A percentile compares a stretch with the other conserved stretches of the same genome.
These are phyloP conservation scores for Cyphomyrus plagiostoma DNA, from an alignment of 2,113 vertebrate species.

Conservation along the genomic window DNA sequence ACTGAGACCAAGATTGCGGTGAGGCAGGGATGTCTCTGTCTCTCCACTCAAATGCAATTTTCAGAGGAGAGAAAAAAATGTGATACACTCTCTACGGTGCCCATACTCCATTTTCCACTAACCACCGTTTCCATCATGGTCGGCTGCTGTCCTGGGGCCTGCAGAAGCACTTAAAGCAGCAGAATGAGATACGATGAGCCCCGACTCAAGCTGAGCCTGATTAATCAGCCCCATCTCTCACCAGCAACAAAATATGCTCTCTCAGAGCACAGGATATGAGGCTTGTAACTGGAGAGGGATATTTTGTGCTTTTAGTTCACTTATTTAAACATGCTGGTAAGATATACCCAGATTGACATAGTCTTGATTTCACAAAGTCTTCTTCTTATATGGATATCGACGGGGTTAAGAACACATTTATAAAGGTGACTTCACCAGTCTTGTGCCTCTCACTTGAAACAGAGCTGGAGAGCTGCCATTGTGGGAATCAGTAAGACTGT, in stretches of 20 bases:
- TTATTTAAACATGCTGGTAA: not conserved
- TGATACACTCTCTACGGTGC: conserved; percentile 40
- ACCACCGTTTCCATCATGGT: conserved; percentile 18
- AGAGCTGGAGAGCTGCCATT: conserved; percentile 29
- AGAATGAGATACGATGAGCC: not conserved
- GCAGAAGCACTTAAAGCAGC: conserved; percentile 13
- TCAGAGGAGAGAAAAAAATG: conserved; percentile 44
- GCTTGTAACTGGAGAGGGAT: not conserved
- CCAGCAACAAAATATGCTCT: not conserved
- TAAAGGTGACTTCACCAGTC: not conserved
- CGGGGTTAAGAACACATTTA: not conserved
- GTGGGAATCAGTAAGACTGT: conserved; percentile 31
- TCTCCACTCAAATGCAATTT: conserved; percentile 33
- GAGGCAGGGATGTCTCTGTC: conserved; percentile 33
- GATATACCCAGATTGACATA: conserved; percentile 36
- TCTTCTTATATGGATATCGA: not conserved
- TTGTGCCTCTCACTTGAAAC: not conserved
- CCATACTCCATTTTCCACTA: conserved; percentile 33
- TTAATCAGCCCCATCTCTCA: not conserved
- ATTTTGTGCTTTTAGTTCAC: not conserved
- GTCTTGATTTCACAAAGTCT: conserved; percentile 47
- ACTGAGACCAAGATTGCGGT: conserved; percentile 47
- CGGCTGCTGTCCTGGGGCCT: conserved; percentile 3
- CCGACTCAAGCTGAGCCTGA: not conserved
- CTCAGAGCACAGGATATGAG: not conserved